These are phyloP conservation scores for Bombus huntii DNA, from an alignment of 1,140 invertebrate species.

Conservation along the genomic window DNA sequence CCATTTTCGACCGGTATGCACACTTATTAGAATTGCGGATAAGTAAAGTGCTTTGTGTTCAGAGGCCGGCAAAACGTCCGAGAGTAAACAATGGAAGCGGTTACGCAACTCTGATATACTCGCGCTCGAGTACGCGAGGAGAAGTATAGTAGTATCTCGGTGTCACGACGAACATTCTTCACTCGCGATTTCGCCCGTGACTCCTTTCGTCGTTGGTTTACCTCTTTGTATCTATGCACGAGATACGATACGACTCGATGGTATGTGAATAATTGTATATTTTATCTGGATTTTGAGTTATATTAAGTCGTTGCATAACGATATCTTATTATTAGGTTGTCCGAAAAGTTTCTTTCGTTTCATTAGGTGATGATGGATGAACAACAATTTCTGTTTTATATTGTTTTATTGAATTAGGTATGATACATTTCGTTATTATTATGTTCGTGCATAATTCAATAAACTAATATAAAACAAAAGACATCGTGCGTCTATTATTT, in stretches of 20 bases:
- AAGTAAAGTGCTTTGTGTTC: constrained; percentile 75
- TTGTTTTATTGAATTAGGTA: too few relatives aligned
- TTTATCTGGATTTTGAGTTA: too few relatives aligned
- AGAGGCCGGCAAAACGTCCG: constrained; percentile 77
- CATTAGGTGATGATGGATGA: too few relatives aligned
- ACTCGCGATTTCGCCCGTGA: constrained; percentile 13
- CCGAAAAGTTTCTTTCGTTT: too few relatives aligned
- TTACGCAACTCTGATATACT: constrained; percentile 68
- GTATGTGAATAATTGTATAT: too few relatives aligned
- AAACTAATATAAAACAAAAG: too few relatives aligned
- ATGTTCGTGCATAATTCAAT: too few relatives aligned
- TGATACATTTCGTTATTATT: too few relatives aligned
- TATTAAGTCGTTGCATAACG: too few relatives aligned
- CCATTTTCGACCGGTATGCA: constrained; percentile 56
- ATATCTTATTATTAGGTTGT: too few relatives aligned
- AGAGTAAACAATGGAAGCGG: constrained; percentile 69
- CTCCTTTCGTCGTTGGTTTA: neutral
- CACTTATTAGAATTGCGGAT: constrained; percentile 74
- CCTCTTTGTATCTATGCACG: neutral
- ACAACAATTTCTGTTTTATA: too few relatives aligned
- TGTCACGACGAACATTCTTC: neutral
- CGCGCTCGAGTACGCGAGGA: constrained; percentile 26
- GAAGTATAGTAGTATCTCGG: neutral
- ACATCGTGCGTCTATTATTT: too few relatives aligned
- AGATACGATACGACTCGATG: neutral